Evolutionary conservation across 1,140 invertebrate genomes (phyloP).

Genomic region (Polypedilum pembai): DNA sequence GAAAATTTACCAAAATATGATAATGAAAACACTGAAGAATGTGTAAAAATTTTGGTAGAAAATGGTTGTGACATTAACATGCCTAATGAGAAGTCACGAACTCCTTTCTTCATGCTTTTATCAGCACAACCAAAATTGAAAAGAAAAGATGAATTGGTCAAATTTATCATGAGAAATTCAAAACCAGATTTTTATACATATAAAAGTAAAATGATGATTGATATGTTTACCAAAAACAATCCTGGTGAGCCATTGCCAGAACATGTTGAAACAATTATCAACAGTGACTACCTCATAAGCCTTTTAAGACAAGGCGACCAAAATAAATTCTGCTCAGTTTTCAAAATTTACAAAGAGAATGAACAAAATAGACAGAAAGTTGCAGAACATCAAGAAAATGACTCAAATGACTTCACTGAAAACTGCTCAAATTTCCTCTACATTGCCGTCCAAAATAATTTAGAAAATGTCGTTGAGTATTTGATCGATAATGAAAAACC

Average conservation of each 20-base stretch:
- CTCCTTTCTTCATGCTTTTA: conserved; percentile 58
- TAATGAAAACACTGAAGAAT: conserved; percentile 41
- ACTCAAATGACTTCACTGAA: neutral
- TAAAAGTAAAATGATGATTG: conserved; percentile 49
- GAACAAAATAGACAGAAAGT: neutral
- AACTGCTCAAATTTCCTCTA: neutral
- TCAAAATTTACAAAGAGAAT: neutral
- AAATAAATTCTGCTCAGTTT: neutral
- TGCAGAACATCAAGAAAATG: neutral
- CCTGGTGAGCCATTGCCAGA: conserved; percentile 38
- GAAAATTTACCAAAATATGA: conserved; percentile 49
- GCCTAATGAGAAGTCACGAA: conserved; percentile 52
- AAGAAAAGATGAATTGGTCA: conserved; percentile 45
- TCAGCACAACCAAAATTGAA: conserved; percentile 45
- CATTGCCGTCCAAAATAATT: neutral
- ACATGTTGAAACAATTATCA: neutral
- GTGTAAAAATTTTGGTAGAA: conserved; percentile 49
- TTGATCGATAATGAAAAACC: neutral
- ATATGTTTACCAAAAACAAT: conserved; percentile 51
- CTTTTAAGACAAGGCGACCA: neutral
- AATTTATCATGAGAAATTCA: conserved; percentile 45
- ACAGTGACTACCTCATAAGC: neutral
- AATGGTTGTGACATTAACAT: conserved; percentile 55
- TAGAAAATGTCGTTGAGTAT: neutral
- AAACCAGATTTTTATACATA: conserved; percentile 52